These are phyloP conservation scores for Globodera rostochiensis DNA, from an alignment of 1,140 invertebrate species.

Conservation along the genomic window DNA sequence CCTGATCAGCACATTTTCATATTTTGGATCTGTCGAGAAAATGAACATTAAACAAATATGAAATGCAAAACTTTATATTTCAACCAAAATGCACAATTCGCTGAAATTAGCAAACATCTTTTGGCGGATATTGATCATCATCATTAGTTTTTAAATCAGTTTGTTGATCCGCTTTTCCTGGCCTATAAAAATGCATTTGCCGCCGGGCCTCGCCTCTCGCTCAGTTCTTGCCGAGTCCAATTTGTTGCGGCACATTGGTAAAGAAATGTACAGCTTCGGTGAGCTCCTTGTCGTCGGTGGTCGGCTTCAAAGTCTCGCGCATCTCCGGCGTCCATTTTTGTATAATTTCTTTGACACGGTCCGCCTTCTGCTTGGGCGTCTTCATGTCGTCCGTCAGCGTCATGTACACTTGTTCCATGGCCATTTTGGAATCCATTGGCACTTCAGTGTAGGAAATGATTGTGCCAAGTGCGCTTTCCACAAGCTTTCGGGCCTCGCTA, in stretches of 20 bases:
- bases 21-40: too few species aligned
- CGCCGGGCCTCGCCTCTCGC: too few species aligned
- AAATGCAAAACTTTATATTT: too few species aligned
- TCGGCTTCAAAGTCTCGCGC: neutral
- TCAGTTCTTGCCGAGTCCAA: neutral
- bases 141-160: neutral
- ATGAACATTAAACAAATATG: too few species aligned
- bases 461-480: neutral
- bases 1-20: too few species aligned
- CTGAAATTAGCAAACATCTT: neutral
- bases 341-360: neutral
- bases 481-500: neutral
- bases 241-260: neutral
- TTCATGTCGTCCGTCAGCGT: neutral
- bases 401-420: neutral
- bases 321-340: neutral
- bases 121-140: neutral
- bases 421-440: neutral
- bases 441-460: neutral
- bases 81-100: too few species aligned
- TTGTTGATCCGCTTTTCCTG: neutral
- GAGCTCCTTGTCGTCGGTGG: neutral
- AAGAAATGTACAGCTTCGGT: neutral
- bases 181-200: too few species aligned
- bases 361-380: neutral